phyloP scores from a whole-genome alignment of 2,797 vertebrate species.

The Silurus aristotelis region DNA sequence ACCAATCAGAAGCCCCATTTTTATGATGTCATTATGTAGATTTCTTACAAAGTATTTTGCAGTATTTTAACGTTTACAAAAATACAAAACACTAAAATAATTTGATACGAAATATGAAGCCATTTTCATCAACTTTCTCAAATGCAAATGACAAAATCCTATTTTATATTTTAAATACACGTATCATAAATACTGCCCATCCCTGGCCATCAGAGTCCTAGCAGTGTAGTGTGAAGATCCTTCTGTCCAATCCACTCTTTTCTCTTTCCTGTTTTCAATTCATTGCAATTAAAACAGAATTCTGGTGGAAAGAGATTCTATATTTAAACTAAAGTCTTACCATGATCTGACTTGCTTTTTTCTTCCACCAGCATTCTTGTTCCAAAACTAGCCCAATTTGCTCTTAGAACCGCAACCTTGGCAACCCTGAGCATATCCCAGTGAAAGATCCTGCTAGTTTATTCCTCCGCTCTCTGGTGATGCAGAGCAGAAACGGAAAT shows the following conservation, averaged over 20 bases:
- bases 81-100: too few relatives aligned
- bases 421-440: constrained; percentile 3
- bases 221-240: too few relatives aligned
- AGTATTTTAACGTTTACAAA: too few relatives aligned
- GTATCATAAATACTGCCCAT: too few relatives aligned
- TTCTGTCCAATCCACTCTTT: background rate
- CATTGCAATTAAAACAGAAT: background rate
- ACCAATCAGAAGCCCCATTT: too few relatives aligned
- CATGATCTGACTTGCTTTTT: background rate
- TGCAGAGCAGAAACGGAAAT: constrained; percentile 19
- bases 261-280: background rate
- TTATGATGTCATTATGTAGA: too few relatives aligned
- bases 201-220: too few relatives aligned
- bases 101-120: too few relatives aligned
- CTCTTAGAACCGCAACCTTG: background rate
- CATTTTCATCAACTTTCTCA: too few relatives aligned
- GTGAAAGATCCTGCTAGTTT: constrained; percentile 1
- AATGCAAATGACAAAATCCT: too few relatives aligned
- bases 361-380: background rate
- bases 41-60: too few relatives aligned
- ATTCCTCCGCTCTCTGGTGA: constrained; percentile 16
- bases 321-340: background rate
- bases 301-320: background rate
- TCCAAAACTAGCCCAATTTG: constrained; percentile 2
- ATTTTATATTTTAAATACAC: too few relatives aligned